Percentiles rank a stretch among this genome's conserved stretches.
phyloP scores from a whole-genome alignment of 37 sponge, comb jelly and placozoan genomes.

The Chondrosia reniformis region DNA sequence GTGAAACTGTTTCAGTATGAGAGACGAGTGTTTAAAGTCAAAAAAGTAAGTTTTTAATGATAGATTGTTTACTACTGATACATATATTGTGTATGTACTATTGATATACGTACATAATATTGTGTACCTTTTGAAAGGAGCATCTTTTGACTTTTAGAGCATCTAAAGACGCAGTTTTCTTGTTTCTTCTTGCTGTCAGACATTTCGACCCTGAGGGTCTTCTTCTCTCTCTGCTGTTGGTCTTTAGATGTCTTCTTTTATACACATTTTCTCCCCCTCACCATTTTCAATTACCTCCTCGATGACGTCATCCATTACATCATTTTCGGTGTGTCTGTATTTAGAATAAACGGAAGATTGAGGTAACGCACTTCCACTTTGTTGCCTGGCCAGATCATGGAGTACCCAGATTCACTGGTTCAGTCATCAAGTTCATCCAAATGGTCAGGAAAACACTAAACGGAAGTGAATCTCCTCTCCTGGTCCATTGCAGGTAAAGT shows the following conservation, averaged over 20 bases:
- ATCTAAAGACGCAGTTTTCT: too few species aligned
- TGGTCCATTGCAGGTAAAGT: constrained; percentile 18
- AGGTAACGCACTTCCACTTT: constrained; percentile 24
- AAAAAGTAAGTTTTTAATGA: background rate
- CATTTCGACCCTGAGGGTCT: too few species aligned
- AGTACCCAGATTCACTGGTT: background rate
- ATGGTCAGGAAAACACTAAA: background rate
- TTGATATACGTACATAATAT: background rate
- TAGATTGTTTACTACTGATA: background rate
- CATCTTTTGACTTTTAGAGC: too few species aligned
- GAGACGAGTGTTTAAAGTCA: background rate
- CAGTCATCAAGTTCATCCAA: constrained; percentile 12
- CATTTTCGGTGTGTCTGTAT: too few species aligned
- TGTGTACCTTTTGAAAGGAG: background rate
- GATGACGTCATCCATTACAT: too few species aligned
- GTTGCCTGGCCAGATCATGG: constrained; percentile 14
- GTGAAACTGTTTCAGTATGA: background rate
- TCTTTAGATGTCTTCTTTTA: too few species aligned
- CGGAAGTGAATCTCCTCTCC: background rate
- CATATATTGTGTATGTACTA: background rate
- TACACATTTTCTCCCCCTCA: too few species aligned
- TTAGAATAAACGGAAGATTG: too few species aligned
- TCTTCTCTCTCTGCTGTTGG: too few species aligned
- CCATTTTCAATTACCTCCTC: too few species aligned
- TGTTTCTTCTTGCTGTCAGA: too few species aligned